Conservation (phyloP, 2,797 vertebrate genomes). For the Gallirallus australis region DNA sequence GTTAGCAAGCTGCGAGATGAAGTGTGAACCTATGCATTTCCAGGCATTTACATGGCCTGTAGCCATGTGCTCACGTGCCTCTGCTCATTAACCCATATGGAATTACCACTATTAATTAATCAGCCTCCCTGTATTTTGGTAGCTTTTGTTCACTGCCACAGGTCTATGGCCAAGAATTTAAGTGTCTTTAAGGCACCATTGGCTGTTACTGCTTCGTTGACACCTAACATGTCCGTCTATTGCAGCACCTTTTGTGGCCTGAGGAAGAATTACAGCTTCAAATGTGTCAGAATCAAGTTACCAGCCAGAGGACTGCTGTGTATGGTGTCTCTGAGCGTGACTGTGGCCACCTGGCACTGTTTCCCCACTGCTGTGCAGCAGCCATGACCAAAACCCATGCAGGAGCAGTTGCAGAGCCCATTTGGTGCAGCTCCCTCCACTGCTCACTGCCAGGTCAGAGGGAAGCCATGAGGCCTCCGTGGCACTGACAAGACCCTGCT, state of each 20-base stretch:
- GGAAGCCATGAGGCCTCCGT: accelerated
- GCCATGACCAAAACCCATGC: accelerated
- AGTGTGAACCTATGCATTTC: not conserved
- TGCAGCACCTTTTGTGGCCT: not conserved
- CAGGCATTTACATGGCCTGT: accelerated
- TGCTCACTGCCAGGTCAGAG: accelerated
- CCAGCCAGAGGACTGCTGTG: not conserved
- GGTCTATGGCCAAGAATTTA: accelerated
- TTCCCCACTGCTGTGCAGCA: accelerated
- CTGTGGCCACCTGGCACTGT: accelerated
- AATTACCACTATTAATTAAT: not conserved
- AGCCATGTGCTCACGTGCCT: accelerated
- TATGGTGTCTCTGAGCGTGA: accelerated
- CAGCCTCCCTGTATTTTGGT: not conserved
- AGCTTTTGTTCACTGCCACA: not conserved
- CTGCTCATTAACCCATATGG: not conserved
- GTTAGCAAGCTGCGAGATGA: accelerated
- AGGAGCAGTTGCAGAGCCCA: not conserved
- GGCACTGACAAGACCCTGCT: not conserved
- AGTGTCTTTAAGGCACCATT: not conserved
- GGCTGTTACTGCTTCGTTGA: not conserved
- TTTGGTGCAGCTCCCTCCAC: not conserved
- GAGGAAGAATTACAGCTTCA: not conserved
- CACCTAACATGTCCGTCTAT: accelerated
- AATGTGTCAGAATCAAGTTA: accelerated